Conservation (phyloP, 2,888 invertebrate species). For the Catocala nupta region DNA sequence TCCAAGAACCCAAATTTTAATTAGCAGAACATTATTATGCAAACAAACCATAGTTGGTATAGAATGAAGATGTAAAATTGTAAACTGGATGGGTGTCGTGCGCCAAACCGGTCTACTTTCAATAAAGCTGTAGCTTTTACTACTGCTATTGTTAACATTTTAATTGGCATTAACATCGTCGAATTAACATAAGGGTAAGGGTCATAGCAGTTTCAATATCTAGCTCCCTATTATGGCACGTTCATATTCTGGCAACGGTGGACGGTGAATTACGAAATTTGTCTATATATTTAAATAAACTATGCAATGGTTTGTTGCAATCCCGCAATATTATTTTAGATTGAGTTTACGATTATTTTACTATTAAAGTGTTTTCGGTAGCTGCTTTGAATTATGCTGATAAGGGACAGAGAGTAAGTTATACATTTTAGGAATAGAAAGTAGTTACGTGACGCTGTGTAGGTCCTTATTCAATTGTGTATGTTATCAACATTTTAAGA, state of each 20-base stretch:
- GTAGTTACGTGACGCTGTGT: too few relatives aligned
- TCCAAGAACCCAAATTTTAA: constrained; percentile 44
- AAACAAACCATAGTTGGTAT: constrained; percentile 38
- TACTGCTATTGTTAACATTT: constrained; percentile 79
- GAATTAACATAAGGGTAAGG: constrained; percentile 70
- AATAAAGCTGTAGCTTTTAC: constrained; percentile 68
- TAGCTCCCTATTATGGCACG: constrained; percentile 48
- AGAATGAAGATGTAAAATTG: constrained; percentile 54
- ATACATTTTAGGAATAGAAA: too few relatives aligned
- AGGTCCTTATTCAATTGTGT: too few relatives aligned
- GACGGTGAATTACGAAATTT: not conserved
- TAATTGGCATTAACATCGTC: constrained; percentile 74
- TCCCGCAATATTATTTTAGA: too few relatives aligned
- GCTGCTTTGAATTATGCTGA: too few relatives aligned
- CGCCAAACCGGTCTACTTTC: constrained; percentile 76
- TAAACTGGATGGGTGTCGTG: constrained; percentile 55
- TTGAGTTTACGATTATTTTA: too few relatives aligned
- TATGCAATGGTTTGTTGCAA: too few relatives aligned
- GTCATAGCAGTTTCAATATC: constrained; percentile 55
- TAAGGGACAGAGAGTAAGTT: too few relatives aligned
- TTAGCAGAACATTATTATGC: constrained; percentile 56
- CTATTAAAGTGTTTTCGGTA: too few relatives aligned
- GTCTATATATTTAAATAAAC: too few relatives aligned
- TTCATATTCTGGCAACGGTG: constrained; percentile 1
- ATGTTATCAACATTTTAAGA: too few relatives aligned